Base-by-base conservation (phyloP, 2,113 vertebrate species). In the Cranoglanis bouderius region DNA sequence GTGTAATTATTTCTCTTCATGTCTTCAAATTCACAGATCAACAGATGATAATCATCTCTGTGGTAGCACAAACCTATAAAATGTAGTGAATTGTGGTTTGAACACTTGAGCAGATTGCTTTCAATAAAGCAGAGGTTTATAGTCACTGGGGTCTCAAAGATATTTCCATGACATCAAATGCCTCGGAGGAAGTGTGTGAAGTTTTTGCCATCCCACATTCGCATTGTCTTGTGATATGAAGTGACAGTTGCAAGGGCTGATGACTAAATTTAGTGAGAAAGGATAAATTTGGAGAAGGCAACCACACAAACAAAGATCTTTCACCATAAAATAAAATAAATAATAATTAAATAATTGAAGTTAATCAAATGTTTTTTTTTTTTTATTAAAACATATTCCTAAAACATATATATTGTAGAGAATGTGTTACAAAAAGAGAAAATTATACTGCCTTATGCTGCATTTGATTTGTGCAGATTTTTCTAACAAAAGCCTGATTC, bases 161-260 rank as follows among this genome's bases (percentile, higher is more conserved):
- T 63, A 70, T 84, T 29, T 77, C n/a, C 82, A 83, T 63, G 46
- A 77, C 26, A 65, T 83, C 63, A 59, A 38, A 59, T 61, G 72
- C 82, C 82, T 65, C 18, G 21, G 46, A 67, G 88, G 24, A 85
- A 40, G 46, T 51, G 59, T 65, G 32, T 85, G 88, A 85, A 80
- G 59, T 14, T 59, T 65, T 65, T 32, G 24, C 72, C 82, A 57
- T 84, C 75, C 87, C 81, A 88, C 87, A 43, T 40, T 82, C 3
- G 6, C 65, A 88, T 18, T 74, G 80, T 84, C 49, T 74, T 32
- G 35, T 88, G 19, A 88, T 88, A 14, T 46, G 53, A 74, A 88
- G 86, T 82, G 87, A 88, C 87, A 88, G 63, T 32, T 84, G 32
- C 81, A 88, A 35, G 46, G 80, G 65, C 51, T 59, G 65, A 43